Conservation (phyloP, 2,797 vertebrate species). For the Lutjanus argentimaculatus region DNA sequence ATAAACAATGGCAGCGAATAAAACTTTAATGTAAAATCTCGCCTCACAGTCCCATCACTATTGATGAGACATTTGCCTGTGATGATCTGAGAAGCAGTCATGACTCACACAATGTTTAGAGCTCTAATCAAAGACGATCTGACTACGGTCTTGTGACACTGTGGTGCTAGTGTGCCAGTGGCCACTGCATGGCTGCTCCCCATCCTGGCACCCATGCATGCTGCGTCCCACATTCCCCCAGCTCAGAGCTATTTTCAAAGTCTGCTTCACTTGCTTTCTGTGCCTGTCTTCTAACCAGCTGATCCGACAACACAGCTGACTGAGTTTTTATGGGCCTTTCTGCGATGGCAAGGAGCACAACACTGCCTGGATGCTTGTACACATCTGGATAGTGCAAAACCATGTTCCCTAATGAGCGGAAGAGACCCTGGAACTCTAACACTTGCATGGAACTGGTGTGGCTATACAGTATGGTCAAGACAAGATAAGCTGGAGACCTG, state of each 20-base stretch:
- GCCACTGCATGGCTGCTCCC: slow-evolving; percentile 59
- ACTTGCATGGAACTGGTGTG: slow-evolving; percentile 32
- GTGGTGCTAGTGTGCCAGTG: slow-evolving; percentile 56
- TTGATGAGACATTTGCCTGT: slow-evolving; percentile 72
- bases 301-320: slow-evolving; percentile 72
- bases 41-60: slow-evolving; percentile 67
- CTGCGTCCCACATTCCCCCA: slow-evolving; percentile 57
- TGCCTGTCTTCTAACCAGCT: slow-evolving; percentile 69
- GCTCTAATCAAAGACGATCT: slow-evolving; percentile 68
- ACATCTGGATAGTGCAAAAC: slow-evolving; percentile 77
- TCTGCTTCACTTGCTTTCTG: slow-evolving; percentile 72
- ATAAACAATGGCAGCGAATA: slow-evolving; percentile 68
- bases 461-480: slow-evolving; percentile 17
- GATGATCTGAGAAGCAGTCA: slow-evolving; percentile 63
- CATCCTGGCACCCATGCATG: slow-evolving; percentile 44
- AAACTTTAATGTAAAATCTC: slow-evolving; percentile 70
- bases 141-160: slow-evolving; percentile 55
- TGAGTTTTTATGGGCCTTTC: slow-evolving; percentile 48
- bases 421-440: slow-evolving; percentile 39
- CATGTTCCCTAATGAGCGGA: slow-evolving; percentile 71
- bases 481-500: slow-evolving; percentile 3
- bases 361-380: slow-evolving; percentile 62
- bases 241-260: slow-evolving; percentile 77
- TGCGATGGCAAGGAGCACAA: slow-evolving; percentile 44
- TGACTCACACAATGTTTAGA: slow-evolving; percentile 71